Evolutionary conservation across 2,113 vertebrate genomes (phyloP).

Genomic region (Burhinus oedicnemus): DNA sequence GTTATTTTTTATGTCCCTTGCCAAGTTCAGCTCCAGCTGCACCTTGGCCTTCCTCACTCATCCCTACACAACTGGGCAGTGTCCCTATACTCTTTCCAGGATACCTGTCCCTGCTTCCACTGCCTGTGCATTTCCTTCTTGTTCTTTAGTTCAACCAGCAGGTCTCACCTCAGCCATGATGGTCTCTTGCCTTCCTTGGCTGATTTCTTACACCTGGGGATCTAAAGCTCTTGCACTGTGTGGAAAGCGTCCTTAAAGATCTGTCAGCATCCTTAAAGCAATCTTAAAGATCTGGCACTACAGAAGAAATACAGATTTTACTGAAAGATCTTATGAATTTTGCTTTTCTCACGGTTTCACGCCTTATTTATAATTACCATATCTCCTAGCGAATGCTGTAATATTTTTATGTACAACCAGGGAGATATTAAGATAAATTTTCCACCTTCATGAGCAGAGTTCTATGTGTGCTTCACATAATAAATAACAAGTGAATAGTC

Average conservation of each 20-base stretch:
- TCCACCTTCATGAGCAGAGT: background rate
- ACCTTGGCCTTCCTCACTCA: background rate
- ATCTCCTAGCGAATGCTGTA: background rate
- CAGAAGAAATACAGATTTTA: background rate
- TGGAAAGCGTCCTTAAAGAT: background rate
- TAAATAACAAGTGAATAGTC: background rate
- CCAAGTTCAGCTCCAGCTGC: background rate
- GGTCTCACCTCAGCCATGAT: background rate
- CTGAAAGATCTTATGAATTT: background rate
- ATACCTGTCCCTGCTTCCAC: background rate
- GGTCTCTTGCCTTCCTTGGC: background rate
- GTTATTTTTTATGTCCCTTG: background rate
- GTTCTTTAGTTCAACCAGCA: background rate
- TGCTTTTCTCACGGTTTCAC: background rate
- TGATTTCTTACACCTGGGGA: background rate
- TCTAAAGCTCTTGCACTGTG: background rate
- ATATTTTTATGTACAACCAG: background rate
- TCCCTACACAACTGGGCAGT: background rate
- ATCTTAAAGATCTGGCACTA: background rate
- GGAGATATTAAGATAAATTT: background rate
- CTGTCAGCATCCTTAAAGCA: background rate
- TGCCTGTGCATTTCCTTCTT: background rate
- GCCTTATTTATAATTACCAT: background rate
- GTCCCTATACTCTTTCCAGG: background rate
- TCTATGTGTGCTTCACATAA: background rate